Base-by-base conservation (phyloP, 2,888 invertebrate species). In the Proisotoma minuta region DNA sequence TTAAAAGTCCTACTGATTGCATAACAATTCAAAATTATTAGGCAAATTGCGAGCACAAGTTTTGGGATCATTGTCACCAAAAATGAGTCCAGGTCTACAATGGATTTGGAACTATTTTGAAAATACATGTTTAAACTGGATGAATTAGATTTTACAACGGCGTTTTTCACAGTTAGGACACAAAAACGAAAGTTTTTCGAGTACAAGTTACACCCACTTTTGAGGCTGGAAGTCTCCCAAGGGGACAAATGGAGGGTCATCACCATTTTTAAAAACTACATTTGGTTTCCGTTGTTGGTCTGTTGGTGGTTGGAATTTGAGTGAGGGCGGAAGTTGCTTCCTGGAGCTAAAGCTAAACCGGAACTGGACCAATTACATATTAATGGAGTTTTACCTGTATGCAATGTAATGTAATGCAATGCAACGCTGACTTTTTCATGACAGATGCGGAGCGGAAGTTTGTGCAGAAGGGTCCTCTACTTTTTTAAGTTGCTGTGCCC, bases 161-260 rank as follows among this genome's bases (percentile, higher is more conserved):
- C 70, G 0, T 64, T 57, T 43, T 61, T 63, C 39, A 73, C 73
- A n/a, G 66, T 73, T 58, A 68, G 66, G 51, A 68, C 73, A 63
- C 73, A 73, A 23, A 73, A 66, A 2, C 66, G 66, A 56, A 71
- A 73, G 26, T 71, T 66, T 22, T 66, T 62, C 23, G 73, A 68
- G 65, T 71, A 73, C 24, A 73, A 61, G 58, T 73, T 73, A 58
- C 73, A 73, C 52, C 73, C 68, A 29, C 69, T 67, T 34, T 65
- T 65, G 54, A 73, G 53, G 10, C 68, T 68, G 29, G 67, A 48
- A 22, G 70, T 71, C 68, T 73, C 73, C 73, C 73, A 73, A 52
- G 65, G 67, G 61, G 68, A 69, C 50, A 73, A 65, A 29, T 66
- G 62, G 53, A 73, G 59, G 66, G 68, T 70, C 73, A 73, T 73